Percentiles rank a stretch among this genome's conserved stretches.
phyloP scores from a whole-genome alignment of 2,888 invertebrate species.

The Drosophila barbarae region DNA sequence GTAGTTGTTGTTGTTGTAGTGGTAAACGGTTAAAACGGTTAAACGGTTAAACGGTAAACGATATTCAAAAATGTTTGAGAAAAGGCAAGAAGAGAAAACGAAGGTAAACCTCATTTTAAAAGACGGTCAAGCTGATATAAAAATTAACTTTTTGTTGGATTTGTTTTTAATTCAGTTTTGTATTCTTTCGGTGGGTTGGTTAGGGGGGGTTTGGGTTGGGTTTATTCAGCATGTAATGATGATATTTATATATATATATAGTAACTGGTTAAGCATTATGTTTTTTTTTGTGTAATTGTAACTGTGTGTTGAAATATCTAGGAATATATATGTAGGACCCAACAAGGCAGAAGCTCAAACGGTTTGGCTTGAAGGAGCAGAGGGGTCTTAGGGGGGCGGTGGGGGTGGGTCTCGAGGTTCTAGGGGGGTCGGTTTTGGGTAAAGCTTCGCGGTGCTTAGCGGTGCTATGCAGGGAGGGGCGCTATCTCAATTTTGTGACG shows the following conservation, averaged over 20 bases:
- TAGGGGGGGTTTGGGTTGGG: too few species aligned
- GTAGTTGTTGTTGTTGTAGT: conserved; percentile 55
- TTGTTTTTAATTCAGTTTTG: conserved; percentile 5
- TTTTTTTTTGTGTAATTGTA: background rate
- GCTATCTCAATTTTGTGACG: conserved; percentile 2
- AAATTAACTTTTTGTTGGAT: conserved; percentile 30
- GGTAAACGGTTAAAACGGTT: conserved; percentile 17
- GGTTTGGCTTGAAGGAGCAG: conserved; percentile 7
- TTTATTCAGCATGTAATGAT: conserved; percentile 28
- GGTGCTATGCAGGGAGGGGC: conserved; percentile 13
- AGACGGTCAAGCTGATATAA: conserved; percentile 51
- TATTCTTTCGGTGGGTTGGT: background rate
- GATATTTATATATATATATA: background rate
- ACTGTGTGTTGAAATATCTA: conserved; percentile 11
- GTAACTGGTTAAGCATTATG: conserved; percentile 7
- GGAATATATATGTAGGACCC: conserved; percentile 7
- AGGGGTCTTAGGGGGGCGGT: background rate
- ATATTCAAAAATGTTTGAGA: conserved; percentile 69
- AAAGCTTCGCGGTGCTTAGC: conserved; percentile 26
- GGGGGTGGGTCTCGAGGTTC: background rate
- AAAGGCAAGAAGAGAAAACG: conserved; percentile 71
- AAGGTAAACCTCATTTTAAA: conserved; percentile 66
- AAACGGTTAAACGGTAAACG: conserved; percentile 47
- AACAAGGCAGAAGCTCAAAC: conserved; percentile 33
- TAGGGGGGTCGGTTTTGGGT: conserved; percentile 9